These are phyloP conservation scores for Galerucella calmariensis DNA, from an alignment of 2,888 invertebrate genomes.

Conservation along the genomic window DNA sequence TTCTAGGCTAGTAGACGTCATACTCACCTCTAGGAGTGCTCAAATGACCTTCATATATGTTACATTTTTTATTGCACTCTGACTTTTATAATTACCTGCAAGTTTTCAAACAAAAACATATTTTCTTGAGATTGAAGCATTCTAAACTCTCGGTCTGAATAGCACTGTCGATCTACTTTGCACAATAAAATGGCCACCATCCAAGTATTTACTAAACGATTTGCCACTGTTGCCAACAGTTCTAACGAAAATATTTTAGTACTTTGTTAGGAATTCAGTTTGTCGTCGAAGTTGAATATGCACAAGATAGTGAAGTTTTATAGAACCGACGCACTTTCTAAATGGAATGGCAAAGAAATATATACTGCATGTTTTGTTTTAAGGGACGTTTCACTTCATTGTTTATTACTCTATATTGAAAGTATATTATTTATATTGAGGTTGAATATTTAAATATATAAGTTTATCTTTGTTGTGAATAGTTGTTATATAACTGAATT, in stretches of 20 bases:
- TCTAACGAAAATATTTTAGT: not conserved
- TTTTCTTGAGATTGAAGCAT: too few species aligned
- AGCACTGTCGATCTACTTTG: too few species aligned
- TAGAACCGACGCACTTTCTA: not conserved
- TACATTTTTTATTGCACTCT: too few species aligned
- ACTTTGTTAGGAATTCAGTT: too few species aligned
- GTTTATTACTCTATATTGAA: not conserved
- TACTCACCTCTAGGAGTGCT: too few species aligned
- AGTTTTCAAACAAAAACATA: too few species aligned
- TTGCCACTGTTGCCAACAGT: not conserved
- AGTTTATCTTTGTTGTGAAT: slow-evolving; percentile 26
- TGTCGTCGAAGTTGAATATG: not conserved
- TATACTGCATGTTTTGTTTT: not conserved
- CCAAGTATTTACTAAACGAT: not conserved
- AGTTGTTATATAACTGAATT: slow-evolving; percentile 5
- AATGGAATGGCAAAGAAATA: not conserved
- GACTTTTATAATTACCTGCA: too few species aligned
- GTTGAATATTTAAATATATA: slow-evolving; percentile 25
- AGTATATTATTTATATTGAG: slow-evolving; percentile 7
- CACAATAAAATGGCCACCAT: too few species aligned
- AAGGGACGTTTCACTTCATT: not conserved
- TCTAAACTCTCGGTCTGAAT: too few species aligned
- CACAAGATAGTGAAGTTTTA: not conserved
- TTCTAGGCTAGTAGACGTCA: too few species aligned
- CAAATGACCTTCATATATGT: too few species aligned